These are phyloP conservation scores for Oncorhynchus mykiss DNA, from an alignment of 2,113 vertebrate species.

Conservation along the genomic window DNA sequence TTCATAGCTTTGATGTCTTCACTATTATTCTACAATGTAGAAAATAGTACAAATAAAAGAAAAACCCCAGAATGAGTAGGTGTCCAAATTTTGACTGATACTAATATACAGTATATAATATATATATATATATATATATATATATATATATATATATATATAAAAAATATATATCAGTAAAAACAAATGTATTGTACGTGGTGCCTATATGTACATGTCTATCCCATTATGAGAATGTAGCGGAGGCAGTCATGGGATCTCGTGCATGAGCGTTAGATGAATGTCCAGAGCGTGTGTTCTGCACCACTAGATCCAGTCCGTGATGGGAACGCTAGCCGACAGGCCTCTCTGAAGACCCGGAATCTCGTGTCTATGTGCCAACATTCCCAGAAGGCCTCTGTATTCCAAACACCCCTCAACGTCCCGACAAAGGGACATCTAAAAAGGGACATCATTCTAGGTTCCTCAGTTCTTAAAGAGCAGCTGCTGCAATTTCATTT, in stretches of 20 bases:
- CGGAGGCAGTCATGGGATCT: conserved; percentile 8
- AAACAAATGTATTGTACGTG: too few species aligned
- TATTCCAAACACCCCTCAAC: background rate
- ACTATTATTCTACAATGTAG: too few species aligned
- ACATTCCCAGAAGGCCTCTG: background rate
- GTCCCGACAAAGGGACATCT: too few species aligned
- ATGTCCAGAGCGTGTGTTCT: conserved; percentile 8
- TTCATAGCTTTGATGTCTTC: too few species aligned
- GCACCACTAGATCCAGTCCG: background rate
- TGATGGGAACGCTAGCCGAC: background rate
- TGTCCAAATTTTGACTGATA: too few species aligned
- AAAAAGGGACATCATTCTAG: background rate
- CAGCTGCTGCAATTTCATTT: background rate
- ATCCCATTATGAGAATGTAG: too few species aligned
- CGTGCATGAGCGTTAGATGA: conserved; percentile 9
- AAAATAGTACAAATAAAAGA: too few species aligned
- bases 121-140: background rate
- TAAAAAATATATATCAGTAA: too few species aligned
- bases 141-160: too few species aligned
- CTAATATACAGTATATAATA: too few species aligned
- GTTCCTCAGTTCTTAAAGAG: background rate
- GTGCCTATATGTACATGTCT: background rate
- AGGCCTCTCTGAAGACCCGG: conserved; percentile 1
- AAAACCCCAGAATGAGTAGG: too few species aligned
- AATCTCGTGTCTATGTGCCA: background rate